Conservation (phyloP, 1,140 invertebrate species). For the Drosophila lacertosa region DNA sequence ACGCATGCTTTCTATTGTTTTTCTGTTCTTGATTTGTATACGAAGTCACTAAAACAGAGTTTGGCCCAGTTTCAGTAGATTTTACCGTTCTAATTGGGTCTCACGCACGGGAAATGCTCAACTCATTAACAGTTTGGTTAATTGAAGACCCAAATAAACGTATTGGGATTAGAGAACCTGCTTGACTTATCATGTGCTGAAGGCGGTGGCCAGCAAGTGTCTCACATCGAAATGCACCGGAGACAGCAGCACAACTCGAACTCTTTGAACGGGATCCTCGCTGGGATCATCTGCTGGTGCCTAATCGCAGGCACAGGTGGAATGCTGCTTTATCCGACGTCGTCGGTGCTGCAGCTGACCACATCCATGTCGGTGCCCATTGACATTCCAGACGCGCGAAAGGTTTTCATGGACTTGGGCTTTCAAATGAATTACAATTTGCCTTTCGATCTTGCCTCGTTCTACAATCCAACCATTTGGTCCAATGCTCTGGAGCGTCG, state of each 20-base stretch:
- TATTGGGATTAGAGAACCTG: constrained; percentile 17
- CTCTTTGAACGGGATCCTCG: constrained; percentile 20
- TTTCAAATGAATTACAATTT: constrained; percentile 79
- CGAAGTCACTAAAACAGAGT: background rate
- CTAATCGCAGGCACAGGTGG: constrained; percentile 4
- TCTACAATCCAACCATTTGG: constrained; percentile 72
- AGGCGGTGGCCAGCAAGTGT: background rate
- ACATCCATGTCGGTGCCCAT: constrained; percentile 58
- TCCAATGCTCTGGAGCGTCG: constrained; percentile 50
- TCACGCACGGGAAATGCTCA: constrained; percentile 56
- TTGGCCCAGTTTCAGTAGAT: constrained; percentile 51
- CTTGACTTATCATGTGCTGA: constrained; percentile 3
- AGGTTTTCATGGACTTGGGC: constrained; percentile 68
- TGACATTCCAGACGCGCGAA: constrained; percentile 52
- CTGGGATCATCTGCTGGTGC: constrained; percentile 8
- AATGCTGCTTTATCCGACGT: constrained; percentile 44
- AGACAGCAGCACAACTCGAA: constrained; percentile 44
- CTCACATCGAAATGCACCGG: constrained; percentile 61
- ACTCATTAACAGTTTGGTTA: constrained; percentile 66
- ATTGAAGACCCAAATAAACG: constrained; percentile 68
- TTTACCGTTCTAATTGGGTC: constrained; percentile 60
- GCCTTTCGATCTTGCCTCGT: constrained; percentile 48
- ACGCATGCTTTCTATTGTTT: constrained; percentile 34
- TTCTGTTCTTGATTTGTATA: background rate
- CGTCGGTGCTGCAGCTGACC: constrained; percentile 57